These are phyloP conservation scores for Cherax quadricarinatus DNA, from an alignment of 1,140 invertebrate species.

Conservation along the genomic window DNA sequence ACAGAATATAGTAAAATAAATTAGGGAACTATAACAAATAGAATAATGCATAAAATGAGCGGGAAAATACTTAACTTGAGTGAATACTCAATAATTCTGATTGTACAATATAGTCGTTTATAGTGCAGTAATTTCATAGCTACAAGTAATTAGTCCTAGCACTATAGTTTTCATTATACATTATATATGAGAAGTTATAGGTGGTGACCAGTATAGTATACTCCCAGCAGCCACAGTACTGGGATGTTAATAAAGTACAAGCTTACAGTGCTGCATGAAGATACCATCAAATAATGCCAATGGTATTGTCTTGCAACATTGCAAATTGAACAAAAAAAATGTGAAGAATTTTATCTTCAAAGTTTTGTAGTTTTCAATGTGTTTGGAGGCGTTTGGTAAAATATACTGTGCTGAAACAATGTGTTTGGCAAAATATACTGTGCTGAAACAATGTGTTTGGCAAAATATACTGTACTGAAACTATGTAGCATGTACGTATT, in stretches of 20 bases:
- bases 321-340: background rate
- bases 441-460: background rate
- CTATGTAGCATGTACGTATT: background rate
- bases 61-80: background rate
- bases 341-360: background rate
- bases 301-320: background rate
- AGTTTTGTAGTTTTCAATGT: background rate
- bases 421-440: background rate
- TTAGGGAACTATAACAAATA: background rate
- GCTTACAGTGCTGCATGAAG: no score
- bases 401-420: background rate
- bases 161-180: background rate
- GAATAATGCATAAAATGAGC: background rate
- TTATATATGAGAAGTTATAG: background rate
- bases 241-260: no score
- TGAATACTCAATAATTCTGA: background rate
- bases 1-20: background rate
- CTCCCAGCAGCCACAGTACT: no score
- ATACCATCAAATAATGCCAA: no score
- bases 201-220: no score
- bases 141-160: background rate
- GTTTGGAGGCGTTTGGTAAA: background rate
- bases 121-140: background rate
- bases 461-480: background rate
- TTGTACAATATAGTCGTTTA: background rate